phyloP scores from a whole-genome alignment of 2,113 vertebrate genomes.

The Eublepharis macularius region DNA sequence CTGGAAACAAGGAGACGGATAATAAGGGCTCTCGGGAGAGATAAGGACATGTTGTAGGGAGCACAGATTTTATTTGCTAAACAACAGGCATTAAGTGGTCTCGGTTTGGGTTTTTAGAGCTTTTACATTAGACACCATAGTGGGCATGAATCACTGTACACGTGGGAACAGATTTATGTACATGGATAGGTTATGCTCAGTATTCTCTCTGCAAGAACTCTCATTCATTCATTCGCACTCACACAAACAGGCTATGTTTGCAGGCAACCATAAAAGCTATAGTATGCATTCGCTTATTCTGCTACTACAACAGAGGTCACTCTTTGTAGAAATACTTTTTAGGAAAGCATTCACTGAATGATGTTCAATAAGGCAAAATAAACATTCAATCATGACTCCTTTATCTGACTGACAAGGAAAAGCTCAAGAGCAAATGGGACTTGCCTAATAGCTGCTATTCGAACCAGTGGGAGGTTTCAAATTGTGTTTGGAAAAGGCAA shows the following conservation, averaged over 20 bases:
- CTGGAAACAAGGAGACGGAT: not conserved
- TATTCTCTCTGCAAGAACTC: not conserved
- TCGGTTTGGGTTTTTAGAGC: too few relatives aligned
- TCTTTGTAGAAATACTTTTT: not conserved
- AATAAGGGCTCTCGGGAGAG: not conserved
- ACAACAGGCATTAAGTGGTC: not conserved
- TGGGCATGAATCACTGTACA: not conserved
- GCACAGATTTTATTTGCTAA: not conserved
- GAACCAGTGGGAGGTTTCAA: not conserved
- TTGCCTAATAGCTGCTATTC: rapidly evolving
- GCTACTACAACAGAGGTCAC: not conserved
- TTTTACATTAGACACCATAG: not conserved
- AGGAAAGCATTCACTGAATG: not conserved
- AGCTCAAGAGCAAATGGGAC: conserved; percentile 27
- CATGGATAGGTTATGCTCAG: not conserved
- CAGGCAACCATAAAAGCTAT: not conserved
- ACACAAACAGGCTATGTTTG: not conserved
- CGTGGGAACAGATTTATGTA: not conserved
- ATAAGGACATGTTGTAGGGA: not conserved
- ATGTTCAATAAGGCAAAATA: rapidly evolving
- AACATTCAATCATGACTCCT: not conserved
- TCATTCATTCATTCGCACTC: not conserved
- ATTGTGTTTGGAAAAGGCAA: conserved; percentile 6
- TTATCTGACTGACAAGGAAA: rapidly evolving
- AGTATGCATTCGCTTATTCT: not conserved